Evolutionary conservation across 1,140 invertebrate genomes (phyloP), one percentile per base, ranked within the genome.

Genomic region (Acromyrmex charruanus): DNA sequence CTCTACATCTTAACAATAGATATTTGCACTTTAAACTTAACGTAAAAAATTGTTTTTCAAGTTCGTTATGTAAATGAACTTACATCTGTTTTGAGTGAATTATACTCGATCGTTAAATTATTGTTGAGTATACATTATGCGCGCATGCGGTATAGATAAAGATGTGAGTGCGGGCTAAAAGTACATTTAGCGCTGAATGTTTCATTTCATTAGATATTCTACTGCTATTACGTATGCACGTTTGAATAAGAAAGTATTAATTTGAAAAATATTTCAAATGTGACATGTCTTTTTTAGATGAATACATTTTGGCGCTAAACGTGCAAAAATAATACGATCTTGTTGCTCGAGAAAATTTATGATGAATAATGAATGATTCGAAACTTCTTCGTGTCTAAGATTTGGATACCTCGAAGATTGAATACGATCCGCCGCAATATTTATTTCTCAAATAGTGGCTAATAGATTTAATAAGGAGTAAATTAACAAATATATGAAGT

Each of bases 401-500:
- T 87, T 91, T 63, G 89, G 89, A 82, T 82, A 88, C 72, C 86
- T 91, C 87, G 77, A 66, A 65, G 65, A 77, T 89, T 75, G 31
- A 53, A 58, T n/a, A 39, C 58, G 88, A 87, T 89, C 86, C 75
- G 75, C 69, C 28, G 35, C 80, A 35, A 85, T 85, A 90, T 39
- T 77, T 77, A 77, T 77, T 39, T 90, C 49, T 80, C 21, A 44
- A 79, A 82, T 88, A 89, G 80, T 44, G 63, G 63, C 74, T 85
- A 87, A 87, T 85, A 89, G 89, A 89, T 69, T 65, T 87, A 49
- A 87, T 35, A 21, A 69, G 65, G 35, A 77, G 75, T 69, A 63
- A 86, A 81, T 69, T 77, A 72, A 88, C 44, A 65, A 69, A 55
- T 71, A 81, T 71, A 77, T 77, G 35, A 85, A 77, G 25, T 87